Base-by-base conservation (phyloP, 2,888 invertebrate genomes). In the Drosophila lutescens region DNA sequence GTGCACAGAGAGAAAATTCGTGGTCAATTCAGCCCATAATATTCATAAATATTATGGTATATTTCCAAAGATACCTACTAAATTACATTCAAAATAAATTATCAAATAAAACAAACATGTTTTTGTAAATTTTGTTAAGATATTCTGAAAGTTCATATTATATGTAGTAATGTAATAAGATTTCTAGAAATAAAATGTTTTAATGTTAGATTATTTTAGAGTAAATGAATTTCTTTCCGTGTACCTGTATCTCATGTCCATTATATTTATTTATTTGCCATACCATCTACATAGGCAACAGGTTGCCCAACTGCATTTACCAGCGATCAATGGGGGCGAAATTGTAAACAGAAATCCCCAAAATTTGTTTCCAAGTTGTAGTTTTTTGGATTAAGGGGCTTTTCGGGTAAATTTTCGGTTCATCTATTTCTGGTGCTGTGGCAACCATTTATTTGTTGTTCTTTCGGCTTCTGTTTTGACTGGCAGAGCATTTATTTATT, bases 221-320 rank as follows among this genome's bases (percentile, higher is more conserved):
- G 1, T 7, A 26, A 26, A 26, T 26, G 6, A n/a, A 0, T 8
- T 47, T 51, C 17, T 30, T 43, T 8, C 34, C 36, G 44, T 78
- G 66, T 66, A 59, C 74, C 63, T 71, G 17, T 20, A 36, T 53
- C 49, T 0, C 34, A 34, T 34, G 13, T 49, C 34, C 17, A 13
- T 20, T 5, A 5, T 9, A 47, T 49, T 34, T 49, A 49, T 49
- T 49, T 49, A 13, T 49, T 32, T 49, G 12, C 49, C 34, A 49
- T 49, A 15, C 40, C 60, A 36, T 38, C n/a, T 44, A 44, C 30
- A 30, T 30, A 8, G 41, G 81, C 78, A 78, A 72, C 69, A 68
- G 70, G 81, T 84, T 84, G 57, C 77, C 74, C 74, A 85, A 80
- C 80, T 80, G 66, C 74, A 71, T 60, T 69, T 60, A 41, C 60